Conservation (phyloP, 2,797 vertebrate species). For the Echiichthys vipera region DNA sequence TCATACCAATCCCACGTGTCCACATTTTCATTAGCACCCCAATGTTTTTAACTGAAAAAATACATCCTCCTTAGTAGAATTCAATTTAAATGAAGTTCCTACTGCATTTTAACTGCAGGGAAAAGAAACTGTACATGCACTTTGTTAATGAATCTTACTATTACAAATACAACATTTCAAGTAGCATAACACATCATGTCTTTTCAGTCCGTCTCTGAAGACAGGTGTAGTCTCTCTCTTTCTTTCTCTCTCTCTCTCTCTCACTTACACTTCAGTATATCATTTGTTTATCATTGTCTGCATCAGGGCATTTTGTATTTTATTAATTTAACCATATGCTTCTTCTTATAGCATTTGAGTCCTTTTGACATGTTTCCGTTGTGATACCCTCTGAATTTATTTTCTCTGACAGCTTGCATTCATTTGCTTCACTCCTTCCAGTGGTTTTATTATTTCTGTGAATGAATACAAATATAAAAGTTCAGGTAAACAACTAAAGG, state of each 20-base stretch:
- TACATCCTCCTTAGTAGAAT: not conserved
- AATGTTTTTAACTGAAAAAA: not conserved
- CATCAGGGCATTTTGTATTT: not conserved
- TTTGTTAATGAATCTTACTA: slow-evolving; percentile 28
- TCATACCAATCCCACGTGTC: not conserved
- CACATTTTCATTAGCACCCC: not conserved
- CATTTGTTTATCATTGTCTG: not conserved
- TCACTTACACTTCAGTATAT: not conserved
- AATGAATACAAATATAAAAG: not conserved
- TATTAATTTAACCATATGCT: not conserved
- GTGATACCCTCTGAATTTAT: not conserved
- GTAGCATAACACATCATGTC: slow-evolving; percentile 16
- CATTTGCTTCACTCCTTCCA: not conserved
- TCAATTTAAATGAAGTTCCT: slow-evolving; percentile 20
- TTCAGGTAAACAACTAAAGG: slow-evolving; percentile 1
- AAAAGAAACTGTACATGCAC: not conserved
- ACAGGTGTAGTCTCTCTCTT: not conserved
- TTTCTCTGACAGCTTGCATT: not conserved
- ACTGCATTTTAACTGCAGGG: slow-evolving; percentile 11
- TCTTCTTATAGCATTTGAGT: not conserved
- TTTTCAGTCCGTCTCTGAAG: not conserved
- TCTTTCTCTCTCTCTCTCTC: not conserved
- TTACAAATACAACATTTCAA: slow-evolving; percentile 29
- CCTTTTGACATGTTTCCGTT: slow-evolving; percentile 1
- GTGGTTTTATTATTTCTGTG: not conserved